Evolutionary conservation across 2,797 vertebrate genomes (phyloP).

Genomic region (Platyrinchus mystaceus): DNA sequence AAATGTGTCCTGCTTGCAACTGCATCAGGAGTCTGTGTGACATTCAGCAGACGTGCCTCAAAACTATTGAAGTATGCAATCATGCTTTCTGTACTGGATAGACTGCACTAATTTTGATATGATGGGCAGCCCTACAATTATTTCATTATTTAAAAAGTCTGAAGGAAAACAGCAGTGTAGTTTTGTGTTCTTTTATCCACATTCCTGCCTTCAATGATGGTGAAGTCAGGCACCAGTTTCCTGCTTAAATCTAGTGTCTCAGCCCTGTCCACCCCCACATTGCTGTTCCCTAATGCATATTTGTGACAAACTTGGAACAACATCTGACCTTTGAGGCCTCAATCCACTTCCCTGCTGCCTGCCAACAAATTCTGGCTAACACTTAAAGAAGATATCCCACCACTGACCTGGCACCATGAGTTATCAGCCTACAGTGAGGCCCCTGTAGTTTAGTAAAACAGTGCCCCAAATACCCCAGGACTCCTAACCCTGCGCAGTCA

Average conservation of each 20-base stretch:
- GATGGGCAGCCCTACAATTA: not conserved
- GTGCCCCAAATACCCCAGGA: not conserved
- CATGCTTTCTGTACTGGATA: not conserved
- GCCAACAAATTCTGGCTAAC: slow-evolving; percentile 60
- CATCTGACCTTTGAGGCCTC: slow-evolving; percentile 24
- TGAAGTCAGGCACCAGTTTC: slow-evolving; percentile 25
- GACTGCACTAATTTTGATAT: not conserved
- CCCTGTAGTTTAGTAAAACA: not conserved
- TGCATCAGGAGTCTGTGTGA: not conserved
- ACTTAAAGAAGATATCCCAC: slow-evolving; percentile 54
- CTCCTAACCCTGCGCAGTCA: not conserved
- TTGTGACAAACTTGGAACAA: slow-evolving; percentile 65
- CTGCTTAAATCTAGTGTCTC: not conserved
- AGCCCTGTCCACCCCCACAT: not conserved
- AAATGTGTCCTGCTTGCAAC: not conserved
- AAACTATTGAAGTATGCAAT: not conserved
- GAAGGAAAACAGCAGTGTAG: not conserved
- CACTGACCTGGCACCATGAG: slow-evolving; percentile 42
- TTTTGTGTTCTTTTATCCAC: not conserved
- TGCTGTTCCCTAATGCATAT: not conserved
- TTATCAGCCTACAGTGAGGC: slow-evolving; percentile 32
- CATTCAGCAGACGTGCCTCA: not conserved
- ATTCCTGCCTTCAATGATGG: not conserved
- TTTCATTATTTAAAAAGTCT: not conserved
- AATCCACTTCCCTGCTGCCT: slow-evolving; percentile 33